These are phyloP conservation scores for Scaptomyza cyrtandrae DNA, from an alignment of 2,888 invertebrate species.

Conservation along the genomic window DNA sequence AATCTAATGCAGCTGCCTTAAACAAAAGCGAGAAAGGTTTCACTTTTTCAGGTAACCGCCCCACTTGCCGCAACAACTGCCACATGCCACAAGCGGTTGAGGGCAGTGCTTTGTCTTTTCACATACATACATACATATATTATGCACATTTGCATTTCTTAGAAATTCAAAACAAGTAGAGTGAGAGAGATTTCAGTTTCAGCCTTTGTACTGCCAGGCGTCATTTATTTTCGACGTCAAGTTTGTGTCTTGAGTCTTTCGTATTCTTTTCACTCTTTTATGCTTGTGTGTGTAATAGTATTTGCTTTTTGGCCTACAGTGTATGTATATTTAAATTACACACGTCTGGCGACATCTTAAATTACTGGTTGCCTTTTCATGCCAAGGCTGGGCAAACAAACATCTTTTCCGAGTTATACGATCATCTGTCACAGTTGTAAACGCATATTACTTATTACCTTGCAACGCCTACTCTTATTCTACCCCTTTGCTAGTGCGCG, in stretches of 20 bases:
- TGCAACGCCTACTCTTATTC: slow-evolving; percentile 11
- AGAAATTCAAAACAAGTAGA: slow-evolving; percentile 40
- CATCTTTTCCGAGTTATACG: slow-evolving; percentile 10
- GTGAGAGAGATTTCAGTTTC: slow-evolving; percentile 46
- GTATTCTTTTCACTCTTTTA: slow-evolving; percentile 63
- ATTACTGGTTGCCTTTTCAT: slow-evolving; percentile 39
- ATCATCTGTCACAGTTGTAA: slow-evolving; percentile 62
- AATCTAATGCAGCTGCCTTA: slow-evolving; percentile 36
- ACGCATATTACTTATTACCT: slow-evolving; percentile 60
- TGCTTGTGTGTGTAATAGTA: slow-evolving; percentile 25
- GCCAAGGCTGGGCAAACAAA: slow-evolving; percentile 50
- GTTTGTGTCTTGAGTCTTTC: slow-evolving; percentile 69
- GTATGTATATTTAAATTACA: slow-evolving; percentile 1
- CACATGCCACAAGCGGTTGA: slow-evolving; percentile 22
- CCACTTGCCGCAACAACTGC: slow-evolving; percentile 21
- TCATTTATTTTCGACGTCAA: slow-evolving; percentile 80
- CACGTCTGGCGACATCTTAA: slow-evolving; percentile 45
- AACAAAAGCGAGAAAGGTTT: slow-evolving; percentile 53
- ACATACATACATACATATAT: slow-evolving; percentile 9
- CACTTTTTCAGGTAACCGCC: slow-evolving; percentile 58
- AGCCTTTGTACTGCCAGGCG: slow-evolving; percentile 57
- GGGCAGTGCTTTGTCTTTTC: slow-evolving; percentile 64
- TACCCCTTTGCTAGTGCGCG: not conserved
- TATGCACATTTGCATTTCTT: slow-evolving; percentile 66
- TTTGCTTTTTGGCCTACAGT: slow-evolving; percentile 34